These are phyloP conservation scores for Drosophila willistoni DNA, from an alignment of 1,140 invertebrate genomes.

Conservation along the genomic window DNA sequence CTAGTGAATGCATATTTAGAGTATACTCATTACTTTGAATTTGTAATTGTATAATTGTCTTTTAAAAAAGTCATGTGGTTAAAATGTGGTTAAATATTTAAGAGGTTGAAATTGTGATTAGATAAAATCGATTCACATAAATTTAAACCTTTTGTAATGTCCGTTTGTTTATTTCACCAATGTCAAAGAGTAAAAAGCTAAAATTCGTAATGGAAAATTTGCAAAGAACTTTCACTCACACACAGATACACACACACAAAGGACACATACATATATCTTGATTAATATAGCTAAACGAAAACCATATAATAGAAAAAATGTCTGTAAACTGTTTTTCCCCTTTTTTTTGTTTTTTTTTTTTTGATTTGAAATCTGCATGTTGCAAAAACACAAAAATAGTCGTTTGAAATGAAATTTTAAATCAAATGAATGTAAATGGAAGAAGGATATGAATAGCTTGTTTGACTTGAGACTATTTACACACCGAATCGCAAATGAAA, in stretches of 20 bases:
- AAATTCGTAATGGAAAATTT: neutral
- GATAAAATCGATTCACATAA: too few species aligned
- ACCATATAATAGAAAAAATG: neutral
- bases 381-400: neutral
- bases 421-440: neutral
- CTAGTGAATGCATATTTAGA: too few species aligned
- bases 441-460: neutral
- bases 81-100: too few species aligned
- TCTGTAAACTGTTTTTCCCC: neutral
- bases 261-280: neutral
- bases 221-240: conserved; percentile 4
- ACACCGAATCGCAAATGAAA: neutral
- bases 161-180: neutral
- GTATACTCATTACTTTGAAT: too few species aligned
- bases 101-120: too few species aligned
- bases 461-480: conserved; percentile 8
- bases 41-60: too few species aligned
- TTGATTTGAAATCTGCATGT: neutral
- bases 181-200: neutral
- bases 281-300: neutral
- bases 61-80: too few species aligned
- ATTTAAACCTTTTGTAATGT: neutral
- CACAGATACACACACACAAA: conserved; percentile 7
- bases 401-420: neutral
- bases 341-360: neutral